Conservation (phyloP, 2,797 vertebrate species). For the Argya squamiceps region DNA sequence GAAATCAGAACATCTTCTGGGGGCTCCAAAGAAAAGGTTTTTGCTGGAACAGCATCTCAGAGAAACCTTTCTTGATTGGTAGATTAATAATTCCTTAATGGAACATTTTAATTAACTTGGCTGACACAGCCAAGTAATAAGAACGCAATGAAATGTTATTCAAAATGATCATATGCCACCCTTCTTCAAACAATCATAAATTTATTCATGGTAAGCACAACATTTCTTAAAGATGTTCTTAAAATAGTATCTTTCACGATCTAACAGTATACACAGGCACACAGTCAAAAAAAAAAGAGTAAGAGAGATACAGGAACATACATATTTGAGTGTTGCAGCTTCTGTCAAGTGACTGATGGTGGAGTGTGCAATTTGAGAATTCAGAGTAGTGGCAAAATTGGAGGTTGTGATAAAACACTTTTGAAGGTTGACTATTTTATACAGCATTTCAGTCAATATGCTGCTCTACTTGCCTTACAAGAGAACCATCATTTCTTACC, state of each 20-base stretch:
- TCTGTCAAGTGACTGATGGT: background rate
- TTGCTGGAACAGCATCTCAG: background rate
- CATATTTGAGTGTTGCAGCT: background rate
- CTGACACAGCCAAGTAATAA: background rate
- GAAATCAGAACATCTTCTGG: background rate
- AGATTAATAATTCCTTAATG: conserved; percentile 1
- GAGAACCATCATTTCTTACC: conserved; percentile 55
- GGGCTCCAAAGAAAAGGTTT: background rate
- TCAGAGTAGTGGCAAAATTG: background rate
- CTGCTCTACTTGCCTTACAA: background rate
- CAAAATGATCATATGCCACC: background rate
- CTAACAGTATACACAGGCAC: background rate
- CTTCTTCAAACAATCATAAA: background rate
- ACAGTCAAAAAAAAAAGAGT: background rate
- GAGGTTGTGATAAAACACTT: conserved; percentile 42
- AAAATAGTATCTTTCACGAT: background rate
- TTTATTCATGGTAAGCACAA: background rate
- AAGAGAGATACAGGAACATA: background rate
- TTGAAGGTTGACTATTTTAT: background rate
- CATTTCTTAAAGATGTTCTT: background rate
- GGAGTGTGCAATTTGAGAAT: background rate
- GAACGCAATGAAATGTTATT: background rate
- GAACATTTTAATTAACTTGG: conserved; percentile 8
- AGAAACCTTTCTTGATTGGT: background rate
- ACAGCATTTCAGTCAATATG: conserved; percentile 12